These are phyloP conservation scores for Thera britannica DNA, from an alignment of 2,888 invertebrate genomes.

Conservation along the genomic window DNA sequence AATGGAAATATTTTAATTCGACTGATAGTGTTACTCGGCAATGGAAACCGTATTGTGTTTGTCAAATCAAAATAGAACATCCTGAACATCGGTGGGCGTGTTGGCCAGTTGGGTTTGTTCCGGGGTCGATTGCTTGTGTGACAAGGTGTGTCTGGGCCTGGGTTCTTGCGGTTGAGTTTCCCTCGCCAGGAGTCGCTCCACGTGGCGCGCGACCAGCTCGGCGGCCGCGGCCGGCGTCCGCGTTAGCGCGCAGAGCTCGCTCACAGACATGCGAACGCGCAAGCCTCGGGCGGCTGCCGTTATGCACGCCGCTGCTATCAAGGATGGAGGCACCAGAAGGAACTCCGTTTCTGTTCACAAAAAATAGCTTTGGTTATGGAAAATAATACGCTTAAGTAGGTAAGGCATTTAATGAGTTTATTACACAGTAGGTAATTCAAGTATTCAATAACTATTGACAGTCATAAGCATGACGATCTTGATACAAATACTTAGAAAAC, in stretches of 20 bases:
- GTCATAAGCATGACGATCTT: too few species aligned
- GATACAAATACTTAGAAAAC: too few species aligned
- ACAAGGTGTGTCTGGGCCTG: slow-evolving; percentile 59
- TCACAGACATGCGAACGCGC: slow-evolving; percentile 74
- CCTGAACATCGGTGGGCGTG: slow-evolving; percentile 87
- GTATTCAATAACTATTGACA: too few species aligned
- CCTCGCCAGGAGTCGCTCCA: slow-evolving; percentile 85
- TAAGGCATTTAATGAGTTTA: too few species aligned
- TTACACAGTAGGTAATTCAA: too few species aligned
- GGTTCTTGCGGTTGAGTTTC: slow-evolving; percentile 82
- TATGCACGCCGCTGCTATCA: slow-evolving; percentile 89
- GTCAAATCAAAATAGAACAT: slow-evolving; percentile 82
- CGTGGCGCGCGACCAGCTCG: slow-evolving; percentile 83
- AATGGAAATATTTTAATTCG: too few species aligned
- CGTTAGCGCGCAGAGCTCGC: slow-evolving; percentile 76
- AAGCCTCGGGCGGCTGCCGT: slow-evolving; percentile 88
- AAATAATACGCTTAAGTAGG: neutral
- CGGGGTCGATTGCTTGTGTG: slow-evolving; percentile 62
- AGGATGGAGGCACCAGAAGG: slow-evolving; percentile 88
- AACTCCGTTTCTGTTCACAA: slow-evolving; percentile 88
- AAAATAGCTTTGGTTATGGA: slow-evolving; percentile 30
- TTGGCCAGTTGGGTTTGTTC: slow-evolving; percentile 78
- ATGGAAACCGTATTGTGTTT: too few species aligned
- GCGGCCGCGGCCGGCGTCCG: slow-evolving; percentile 79
- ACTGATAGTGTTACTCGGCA: too few species aligned